These are phyloP conservation scores for Pogona vitticeps DNA, from an alignment of 2,113 vertebrate species.

Conservation along the genomic window DNA sequence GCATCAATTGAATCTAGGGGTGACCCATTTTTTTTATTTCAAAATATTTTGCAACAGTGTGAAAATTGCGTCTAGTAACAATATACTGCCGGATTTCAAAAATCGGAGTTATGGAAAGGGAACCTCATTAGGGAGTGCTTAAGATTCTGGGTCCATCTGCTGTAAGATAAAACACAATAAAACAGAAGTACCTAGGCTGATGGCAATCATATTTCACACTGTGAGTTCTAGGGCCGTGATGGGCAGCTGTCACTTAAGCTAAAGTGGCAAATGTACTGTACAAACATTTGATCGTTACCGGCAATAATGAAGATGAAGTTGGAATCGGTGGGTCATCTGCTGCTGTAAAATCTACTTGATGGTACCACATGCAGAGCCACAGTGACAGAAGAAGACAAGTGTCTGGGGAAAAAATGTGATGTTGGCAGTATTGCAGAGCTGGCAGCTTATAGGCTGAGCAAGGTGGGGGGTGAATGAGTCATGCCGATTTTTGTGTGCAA, in stretches of 20 bases:
- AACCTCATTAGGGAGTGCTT: not conserved
- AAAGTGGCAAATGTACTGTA: not conserved
- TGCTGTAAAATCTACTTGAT: not conserved
- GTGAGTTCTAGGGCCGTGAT: rapidly evolving
- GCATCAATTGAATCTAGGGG: rapidly evolving
- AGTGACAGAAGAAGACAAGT: not conserved
- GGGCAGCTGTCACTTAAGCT: not conserved
- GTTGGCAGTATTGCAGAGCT: not conserved
- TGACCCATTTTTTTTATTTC: not conserved
- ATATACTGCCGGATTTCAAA: not conserved
- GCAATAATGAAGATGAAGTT: not conserved
- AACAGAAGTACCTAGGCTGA: not conserved
- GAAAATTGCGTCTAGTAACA: not conserved
- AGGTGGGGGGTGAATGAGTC: too few relatives aligned
- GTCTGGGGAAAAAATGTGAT: not conserved
- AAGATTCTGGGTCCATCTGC: not conserved
- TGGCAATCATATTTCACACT: rapidly evolving
- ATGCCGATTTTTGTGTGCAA: too few relatives aligned
- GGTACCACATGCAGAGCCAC: not conserved
- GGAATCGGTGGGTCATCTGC: not conserved
- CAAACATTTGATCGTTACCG: not conserved
- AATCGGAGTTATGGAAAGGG: not conserved
- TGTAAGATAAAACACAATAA: not conserved
- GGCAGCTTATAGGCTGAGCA: too few relatives aligned
- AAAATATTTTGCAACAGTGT: not conserved